phyloP scores from a whole-genome alignment of 1,140 invertebrate species.

The Muscidifurax raptorellus region DNA sequence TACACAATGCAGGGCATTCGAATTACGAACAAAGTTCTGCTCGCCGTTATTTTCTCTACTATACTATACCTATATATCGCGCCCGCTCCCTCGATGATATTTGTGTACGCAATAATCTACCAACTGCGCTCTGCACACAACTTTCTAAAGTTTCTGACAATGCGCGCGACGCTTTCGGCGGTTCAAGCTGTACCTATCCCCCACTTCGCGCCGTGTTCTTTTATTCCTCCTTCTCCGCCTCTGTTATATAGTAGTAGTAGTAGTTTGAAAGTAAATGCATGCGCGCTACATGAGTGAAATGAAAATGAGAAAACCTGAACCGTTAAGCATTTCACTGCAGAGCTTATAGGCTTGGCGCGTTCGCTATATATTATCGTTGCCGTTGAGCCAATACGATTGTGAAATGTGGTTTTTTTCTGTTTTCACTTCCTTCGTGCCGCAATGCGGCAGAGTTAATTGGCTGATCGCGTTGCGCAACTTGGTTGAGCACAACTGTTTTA shows the following conservation, averaged over 20 bases:
- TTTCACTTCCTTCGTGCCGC: not conserved
- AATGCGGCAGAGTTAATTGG: not conserved
- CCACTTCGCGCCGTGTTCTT: not conserved
- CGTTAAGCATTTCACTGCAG: no score
- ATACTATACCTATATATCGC: constrained; percentile 34
- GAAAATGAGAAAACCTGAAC: constrained; percentile 2
- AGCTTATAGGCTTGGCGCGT: no score
- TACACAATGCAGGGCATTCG: not conserved
- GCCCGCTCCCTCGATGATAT: constrained; percentile 2
- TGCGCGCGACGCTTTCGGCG: constrained; percentile 26
- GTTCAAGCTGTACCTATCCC: constrained; percentile 55
- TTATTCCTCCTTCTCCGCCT: not conserved
- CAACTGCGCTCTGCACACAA: constrained; percentile 60
- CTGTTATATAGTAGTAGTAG: no score
- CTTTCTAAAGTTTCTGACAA: constrained; percentile 64
- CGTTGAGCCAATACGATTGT: not conserved
- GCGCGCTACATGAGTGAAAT: no score
- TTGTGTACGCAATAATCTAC: constrained; percentile 55
- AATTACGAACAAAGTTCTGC: not conserved
- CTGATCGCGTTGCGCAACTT: not conserved
- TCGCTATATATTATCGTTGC: no score
- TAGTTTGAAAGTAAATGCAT: no score
- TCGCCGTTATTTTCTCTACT: constrained; percentile 18
- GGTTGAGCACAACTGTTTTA: not conserved
- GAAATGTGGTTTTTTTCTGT: not conserved